These are phyloP conservation scores for Celastrina argiolus DNA, from an alignment of 2,888 invertebrate species.

Conservation along the genomic window DNA sequence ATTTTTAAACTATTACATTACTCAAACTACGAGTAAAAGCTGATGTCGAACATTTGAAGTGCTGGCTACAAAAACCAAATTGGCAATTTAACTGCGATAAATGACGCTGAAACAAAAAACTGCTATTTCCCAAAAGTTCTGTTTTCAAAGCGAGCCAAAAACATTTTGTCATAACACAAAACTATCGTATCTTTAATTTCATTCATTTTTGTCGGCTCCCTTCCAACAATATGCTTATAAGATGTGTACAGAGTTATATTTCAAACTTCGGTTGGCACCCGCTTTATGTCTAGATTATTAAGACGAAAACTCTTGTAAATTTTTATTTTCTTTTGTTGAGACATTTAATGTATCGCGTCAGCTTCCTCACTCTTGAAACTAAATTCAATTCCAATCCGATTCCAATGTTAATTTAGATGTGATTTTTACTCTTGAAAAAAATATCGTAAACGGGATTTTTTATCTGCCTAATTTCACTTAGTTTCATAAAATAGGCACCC, in stretches of 20 bases:
- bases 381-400: too few species aligned
- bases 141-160: not conserved
- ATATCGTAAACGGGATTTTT: too few species aligned
- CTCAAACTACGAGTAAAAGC: too few species aligned
- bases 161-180: slow-evolving; percentile 1
- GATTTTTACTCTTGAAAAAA: too few species aligned
- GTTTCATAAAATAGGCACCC: too few species aligned
- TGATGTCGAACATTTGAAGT: not conserved
- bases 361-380: too few species aligned
- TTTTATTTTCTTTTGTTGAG: not conserved
- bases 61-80: not conserved
- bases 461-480: too few species aligned
- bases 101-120: not conserved
- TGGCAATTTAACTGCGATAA: not conserved
- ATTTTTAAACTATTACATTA: too few species aligned
- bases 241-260: slow-evolving; percentile 12
- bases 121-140: not conserved
- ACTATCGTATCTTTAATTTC: slow-evolving; percentile 15
- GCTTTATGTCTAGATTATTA: not conserved
- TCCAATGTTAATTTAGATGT: too few species aligned
- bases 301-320: not conserved
- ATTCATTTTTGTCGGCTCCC: slow-evolving; percentile 18
- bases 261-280: slow-evolving; percentile 19
- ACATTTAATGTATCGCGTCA: too few species aligned
- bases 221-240: not conserved